These are phyloP conservation scores for Andrena marginata DNA, from an alignment of 2,888 invertebrate genomes.

Conservation along the genomic window DNA sequence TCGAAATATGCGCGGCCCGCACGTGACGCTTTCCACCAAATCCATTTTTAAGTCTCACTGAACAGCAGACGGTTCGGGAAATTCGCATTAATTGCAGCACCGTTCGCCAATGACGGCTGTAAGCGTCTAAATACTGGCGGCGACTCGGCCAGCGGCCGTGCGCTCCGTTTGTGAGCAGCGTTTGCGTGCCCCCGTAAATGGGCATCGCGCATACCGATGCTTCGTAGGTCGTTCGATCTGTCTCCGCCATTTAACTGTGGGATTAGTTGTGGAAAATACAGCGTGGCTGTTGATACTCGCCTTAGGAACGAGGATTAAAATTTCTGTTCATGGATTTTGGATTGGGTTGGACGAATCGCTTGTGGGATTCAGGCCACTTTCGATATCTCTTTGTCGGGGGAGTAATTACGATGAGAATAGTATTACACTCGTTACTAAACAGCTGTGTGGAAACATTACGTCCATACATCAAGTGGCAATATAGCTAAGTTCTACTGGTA, in stretches of 20 bases:
- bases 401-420: no score
- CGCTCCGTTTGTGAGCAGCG: background rate
- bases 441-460: no score
- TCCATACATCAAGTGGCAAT: no score
- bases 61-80: conserved; percentile 41
- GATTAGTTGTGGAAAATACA: no score
- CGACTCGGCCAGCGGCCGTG: background rate
- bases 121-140: conserved; percentile 2
- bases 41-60: conserved; percentile 61
- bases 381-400: no score
- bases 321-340: no score
- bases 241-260: background rate
- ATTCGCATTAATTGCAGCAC: conserved; percentile 45
- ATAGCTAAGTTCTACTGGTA: no score
- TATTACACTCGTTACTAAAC: no score
- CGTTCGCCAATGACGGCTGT: conserved; percentile 29
- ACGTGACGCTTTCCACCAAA: conserved; percentile 36
- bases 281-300: no score
- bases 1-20: conserved; percentile 61
- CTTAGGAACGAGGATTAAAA: no score
- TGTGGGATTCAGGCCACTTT: no score
- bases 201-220: background rate
- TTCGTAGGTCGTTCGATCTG: conserved; percentile 3
- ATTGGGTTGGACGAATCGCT: no score
- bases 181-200: conserved; percentile 16